Conservation (phyloP, 2,797 vertebrate species). For the Sebastes miniatus region DNA sequence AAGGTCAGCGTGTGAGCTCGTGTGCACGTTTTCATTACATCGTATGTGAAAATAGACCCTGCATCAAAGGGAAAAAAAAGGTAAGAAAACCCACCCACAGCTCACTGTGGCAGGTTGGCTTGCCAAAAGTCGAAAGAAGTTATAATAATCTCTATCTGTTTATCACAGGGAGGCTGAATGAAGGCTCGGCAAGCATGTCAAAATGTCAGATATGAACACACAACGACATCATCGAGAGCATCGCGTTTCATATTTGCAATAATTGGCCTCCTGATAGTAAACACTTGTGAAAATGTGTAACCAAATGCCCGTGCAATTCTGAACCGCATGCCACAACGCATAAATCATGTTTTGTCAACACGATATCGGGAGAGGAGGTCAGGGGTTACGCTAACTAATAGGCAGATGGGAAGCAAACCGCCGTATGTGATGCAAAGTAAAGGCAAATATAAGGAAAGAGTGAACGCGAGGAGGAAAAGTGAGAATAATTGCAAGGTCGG, state of each 20-base stretch:
- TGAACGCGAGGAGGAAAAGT: constrained; percentile 5
- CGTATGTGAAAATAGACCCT: neutral
- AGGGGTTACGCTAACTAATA: constrained; percentile 44
- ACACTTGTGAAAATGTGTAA: constrained; percentile 20
- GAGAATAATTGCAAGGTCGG: constrained; percentile 52
- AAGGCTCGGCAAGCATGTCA: constrained; percentile 20
- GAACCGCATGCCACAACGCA: constrained; percentile 12
- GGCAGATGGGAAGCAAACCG: constrained; percentile 17
- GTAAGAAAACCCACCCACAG: neutral
- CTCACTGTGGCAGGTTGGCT: neutral
- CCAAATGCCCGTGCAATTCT: neutral
- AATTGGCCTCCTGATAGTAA: constrained; percentile 45
- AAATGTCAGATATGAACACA: constrained; percentile 25
- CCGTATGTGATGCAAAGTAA: neutral
- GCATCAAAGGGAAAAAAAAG: neutral
- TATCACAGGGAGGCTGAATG: neutral
- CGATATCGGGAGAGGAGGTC: constrained; percentile 16
- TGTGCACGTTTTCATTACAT: neutral
- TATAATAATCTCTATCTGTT: neutral
- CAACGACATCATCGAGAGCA: neutral
- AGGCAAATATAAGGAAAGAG: constrained; percentile 17
- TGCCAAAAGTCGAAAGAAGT: neutral
- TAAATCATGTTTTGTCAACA: constrained; percentile 56
- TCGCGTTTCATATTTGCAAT: neutral
- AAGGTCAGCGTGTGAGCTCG: neutral